Conservation (phyloP, 2,888 invertebrate genomes). For the Calameuta idolon region DNA sequence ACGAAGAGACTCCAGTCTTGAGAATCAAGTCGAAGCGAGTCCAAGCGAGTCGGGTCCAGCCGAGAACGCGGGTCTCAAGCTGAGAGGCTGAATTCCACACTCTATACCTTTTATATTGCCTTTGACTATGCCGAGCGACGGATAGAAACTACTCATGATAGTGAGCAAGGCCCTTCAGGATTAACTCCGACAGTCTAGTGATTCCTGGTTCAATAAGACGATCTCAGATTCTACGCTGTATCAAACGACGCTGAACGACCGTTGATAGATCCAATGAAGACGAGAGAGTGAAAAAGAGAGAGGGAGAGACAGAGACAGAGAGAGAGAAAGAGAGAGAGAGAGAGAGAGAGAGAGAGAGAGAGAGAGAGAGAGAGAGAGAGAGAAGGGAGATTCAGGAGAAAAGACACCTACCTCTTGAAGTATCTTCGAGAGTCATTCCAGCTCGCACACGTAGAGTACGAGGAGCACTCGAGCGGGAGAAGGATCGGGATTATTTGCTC, state of each 20-base stretch:
- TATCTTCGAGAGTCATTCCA: constrained; percentile 33
- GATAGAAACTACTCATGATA: constrained; percentile 49
- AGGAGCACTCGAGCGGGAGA: constrained; percentile 7
- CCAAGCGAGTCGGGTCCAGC: constrained; percentile 31
- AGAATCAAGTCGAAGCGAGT: constrained; percentile 48
- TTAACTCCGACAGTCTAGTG: background rate
- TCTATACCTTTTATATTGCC: constrained; percentile 60
- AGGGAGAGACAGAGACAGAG: constrained; percentile 1
- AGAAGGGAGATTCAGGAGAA: constrained; percentile 29
- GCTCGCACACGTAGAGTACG: constrained; percentile 6
- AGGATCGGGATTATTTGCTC: constrained; percentile 13
- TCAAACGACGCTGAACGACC: constrained; percentile 15
- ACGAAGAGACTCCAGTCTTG: constrained; percentile 23
- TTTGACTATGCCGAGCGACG: constrained; percentile 56
- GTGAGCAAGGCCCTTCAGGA: background rate
- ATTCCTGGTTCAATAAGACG: background rate
- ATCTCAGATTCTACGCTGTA: background rate
- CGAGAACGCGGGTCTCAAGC: constrained; percentile 53
- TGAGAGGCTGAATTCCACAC: constrained; percentile 61
- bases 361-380: constrained; percentile 3
- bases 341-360: constrained; percentile 9
- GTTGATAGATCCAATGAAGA: constrained; percentile 13
- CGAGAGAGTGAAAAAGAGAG: constrained; percentile 13
- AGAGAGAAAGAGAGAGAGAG: constrained; percentile 16
- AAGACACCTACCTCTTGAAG: constrained; percentile 37